A percentile compares a stretch with the other conserved stretches of the same genome.
Conservation (phyloP, 2,888 invertebrate genomes). For the Cephus sareptanus region DNA sequence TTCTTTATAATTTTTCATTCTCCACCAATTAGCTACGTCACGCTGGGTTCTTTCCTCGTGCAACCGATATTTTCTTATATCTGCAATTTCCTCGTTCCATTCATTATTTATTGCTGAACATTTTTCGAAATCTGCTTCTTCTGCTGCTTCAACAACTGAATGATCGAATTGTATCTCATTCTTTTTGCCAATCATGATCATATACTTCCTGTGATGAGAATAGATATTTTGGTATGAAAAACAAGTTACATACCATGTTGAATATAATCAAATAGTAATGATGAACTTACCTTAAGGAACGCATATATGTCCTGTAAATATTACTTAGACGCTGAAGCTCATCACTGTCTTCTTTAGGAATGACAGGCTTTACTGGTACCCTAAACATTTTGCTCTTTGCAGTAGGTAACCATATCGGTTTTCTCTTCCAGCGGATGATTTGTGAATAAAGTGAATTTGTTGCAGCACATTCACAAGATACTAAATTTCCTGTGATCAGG, state of each 20-base stretch:
- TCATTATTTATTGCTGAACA: conserved; percentile 74
- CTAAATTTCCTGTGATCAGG: conserved; percentile 11
- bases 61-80: conserved; percentile 71
- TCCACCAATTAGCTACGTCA: background rate
- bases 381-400: conserved; percentile 84
- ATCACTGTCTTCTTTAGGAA: conserved; percentile 73
- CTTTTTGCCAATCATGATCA: conserved; percentile 35
- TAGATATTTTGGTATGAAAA: background rate
- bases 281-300: conserved; percentile 68
- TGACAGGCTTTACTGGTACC: conserved; percentile 72
- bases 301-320: conserved; percentile 73
- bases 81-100: conserved; percentile 77
- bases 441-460: conserved; percentile 36
- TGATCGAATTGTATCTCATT: conserved; percentile 34
- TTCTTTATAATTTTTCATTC: conserved; percentile 55
- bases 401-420: conserved; percentile 83
- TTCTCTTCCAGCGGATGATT: conserved; percentile 73
- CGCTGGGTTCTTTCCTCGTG: conserved; percentile 63
- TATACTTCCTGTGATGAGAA: conserved; percentile 66
- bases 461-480: conserved; percentile 13
- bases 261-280: background rate
- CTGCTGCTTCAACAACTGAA: conserved; percentile 55
- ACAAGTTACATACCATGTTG: background rate
- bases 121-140: conserved; percentile 73
- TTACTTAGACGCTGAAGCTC: conserved; percentile 78